These are phyloP conservation scores for Branchinecta sandiegonensis DNA, from an alignment of 2,888 invertebrate genomes.

Conservation along the genomic window DNA sequence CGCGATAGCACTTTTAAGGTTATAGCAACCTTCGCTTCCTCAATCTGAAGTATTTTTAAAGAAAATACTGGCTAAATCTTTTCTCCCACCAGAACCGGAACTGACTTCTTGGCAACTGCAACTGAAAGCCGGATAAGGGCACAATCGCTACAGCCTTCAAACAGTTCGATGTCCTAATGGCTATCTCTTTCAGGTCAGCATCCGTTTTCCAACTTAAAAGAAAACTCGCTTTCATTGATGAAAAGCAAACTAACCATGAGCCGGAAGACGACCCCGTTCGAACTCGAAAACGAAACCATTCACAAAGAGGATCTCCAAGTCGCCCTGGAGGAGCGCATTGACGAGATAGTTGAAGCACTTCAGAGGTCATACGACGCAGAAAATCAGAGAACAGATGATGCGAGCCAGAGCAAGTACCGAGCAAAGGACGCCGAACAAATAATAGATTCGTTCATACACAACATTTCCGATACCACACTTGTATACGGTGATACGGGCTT, in stretches of 20 bases:
- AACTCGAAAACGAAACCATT: constrained; percentile 10
- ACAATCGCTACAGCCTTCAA: no score
- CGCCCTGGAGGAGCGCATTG: not conserved
- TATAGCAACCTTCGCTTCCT: no score
- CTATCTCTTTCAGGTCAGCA: not conserved
- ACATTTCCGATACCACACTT: not conserved
- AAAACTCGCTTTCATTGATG: not conserved
- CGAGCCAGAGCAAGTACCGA: not conserved
- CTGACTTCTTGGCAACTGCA: no score
- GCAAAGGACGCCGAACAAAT: no score
- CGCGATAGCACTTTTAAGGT: no score
- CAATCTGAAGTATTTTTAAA: no score
- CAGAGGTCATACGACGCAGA: not conserved
- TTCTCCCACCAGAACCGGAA: no score
- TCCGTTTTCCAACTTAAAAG: not conserved
- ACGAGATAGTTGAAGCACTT: not conserved
- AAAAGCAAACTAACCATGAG: constrained; percentile 8
- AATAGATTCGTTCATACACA: not conserved
- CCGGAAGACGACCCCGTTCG: not conserved
- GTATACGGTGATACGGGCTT: not conserved
- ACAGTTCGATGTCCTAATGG: no score
- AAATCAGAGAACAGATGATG: not conserved
- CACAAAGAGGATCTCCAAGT: constrained; percentile 7
- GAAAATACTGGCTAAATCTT: no score
- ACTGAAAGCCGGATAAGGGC: no score